A percentile compares a stretch with the other conserved stretches of the same genome.
phyloP scores from a whole-genome alignment of 2,113 vertebrate genomes.

The Chascanopsetta lugubris region DNA sequence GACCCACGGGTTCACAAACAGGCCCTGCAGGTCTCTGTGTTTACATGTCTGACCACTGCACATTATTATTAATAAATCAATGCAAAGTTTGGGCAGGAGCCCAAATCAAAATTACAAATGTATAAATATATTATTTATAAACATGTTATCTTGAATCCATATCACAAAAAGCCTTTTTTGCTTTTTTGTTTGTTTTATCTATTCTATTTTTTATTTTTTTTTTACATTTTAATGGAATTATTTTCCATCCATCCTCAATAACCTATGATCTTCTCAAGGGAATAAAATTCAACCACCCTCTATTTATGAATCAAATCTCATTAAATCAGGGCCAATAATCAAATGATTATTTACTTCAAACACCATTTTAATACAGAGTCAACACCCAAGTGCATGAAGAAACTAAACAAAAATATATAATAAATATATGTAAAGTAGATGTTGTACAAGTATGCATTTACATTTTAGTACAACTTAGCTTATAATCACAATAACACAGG shows the following conservation, averaged over 20 bases:
- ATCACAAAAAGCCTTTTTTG: background rate
- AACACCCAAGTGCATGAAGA: background rate
- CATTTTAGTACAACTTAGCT: background rate
- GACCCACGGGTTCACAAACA: constrained; percentile 31
- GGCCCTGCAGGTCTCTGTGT: background rate
- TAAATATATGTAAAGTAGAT: background rate
- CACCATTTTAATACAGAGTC: background rate
- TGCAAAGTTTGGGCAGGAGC: too few relatives aligned
- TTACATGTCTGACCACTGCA: background rate
- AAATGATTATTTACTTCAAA: background rate
- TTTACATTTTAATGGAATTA: too few relatives aligned
- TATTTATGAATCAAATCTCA: background rate
- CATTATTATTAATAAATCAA: too few relatives aligned
- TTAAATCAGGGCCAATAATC: background rate
- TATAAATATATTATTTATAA: background rate
- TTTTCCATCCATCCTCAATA: background rate
- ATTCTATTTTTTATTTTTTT: too few relatives aligned
- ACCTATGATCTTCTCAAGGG: background rate
- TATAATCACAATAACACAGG: background rate
- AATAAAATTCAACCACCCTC: background rate
- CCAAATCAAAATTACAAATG: too few relatives aligned
- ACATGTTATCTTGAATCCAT: background rate
- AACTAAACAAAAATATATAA: background rate
- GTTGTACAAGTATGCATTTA: background rate
- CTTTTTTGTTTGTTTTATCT: too few relatives aligned